A percentile compares a stretch with the other conserved stretches of the same genome.
Evolutionary conservation across 2,888 invertebrate species (phyloP).

Genomic region (Apoda limacodes): DNA sequence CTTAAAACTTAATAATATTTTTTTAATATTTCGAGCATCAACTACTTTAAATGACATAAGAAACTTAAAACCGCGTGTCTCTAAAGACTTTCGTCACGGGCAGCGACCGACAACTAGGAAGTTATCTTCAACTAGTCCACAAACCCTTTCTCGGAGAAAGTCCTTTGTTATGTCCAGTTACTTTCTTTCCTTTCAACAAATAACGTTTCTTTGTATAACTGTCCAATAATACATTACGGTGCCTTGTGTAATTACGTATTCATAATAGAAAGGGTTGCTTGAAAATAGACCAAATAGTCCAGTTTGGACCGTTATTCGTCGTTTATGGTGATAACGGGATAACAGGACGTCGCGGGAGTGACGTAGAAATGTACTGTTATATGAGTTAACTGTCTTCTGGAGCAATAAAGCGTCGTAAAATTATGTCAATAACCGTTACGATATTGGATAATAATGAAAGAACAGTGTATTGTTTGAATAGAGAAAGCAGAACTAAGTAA

Average conservation of each 20-base stretch:
- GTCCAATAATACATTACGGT: constrained; percentile 47
- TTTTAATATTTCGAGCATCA: too few relatives aligned
- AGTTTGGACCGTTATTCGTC: constrained; percentile 39
- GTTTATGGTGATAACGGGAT: constrained; percentile 48
- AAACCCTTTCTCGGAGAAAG: constrained; percentile 53
- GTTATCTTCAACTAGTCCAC: constrained; percentile 27
- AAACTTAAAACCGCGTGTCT: too few relatives aligned
- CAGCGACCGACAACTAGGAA: constrained; percentile 43
- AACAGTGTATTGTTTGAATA: too few relatives aligned
- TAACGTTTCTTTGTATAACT: constrained; percentile 57
- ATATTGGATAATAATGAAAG: too few relatives aligned
- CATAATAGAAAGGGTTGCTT: constrained; percentile 52
- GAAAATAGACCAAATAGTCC: constrained; percentile 62
- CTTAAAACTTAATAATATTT: too few relatives aligned
- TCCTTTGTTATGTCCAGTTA: constrained; percentile 32
- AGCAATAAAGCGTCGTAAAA: too few relatives aligned
- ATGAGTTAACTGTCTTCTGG: too few relatives aligned
- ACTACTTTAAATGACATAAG: too few relatives aligned
- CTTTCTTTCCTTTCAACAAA: constrained; percentile 44
- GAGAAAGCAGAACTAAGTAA: too few relatives aligned
- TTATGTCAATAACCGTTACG: too few relatives aligned
- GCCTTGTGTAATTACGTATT: constrained; percentile 59
- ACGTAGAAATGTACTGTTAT: constrained; percentile 29
- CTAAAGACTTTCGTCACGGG: constrained; percentile 42
- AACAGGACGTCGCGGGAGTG: constrained; percentile 30